A percentile compares a stretch with the other conserved stretches of the same genome.
These are phyloP conservation scores for Cotesia congregata DNA, from an alignment of 2,888 invertebrate genomes.

Conservation along the genomic window DNA sequence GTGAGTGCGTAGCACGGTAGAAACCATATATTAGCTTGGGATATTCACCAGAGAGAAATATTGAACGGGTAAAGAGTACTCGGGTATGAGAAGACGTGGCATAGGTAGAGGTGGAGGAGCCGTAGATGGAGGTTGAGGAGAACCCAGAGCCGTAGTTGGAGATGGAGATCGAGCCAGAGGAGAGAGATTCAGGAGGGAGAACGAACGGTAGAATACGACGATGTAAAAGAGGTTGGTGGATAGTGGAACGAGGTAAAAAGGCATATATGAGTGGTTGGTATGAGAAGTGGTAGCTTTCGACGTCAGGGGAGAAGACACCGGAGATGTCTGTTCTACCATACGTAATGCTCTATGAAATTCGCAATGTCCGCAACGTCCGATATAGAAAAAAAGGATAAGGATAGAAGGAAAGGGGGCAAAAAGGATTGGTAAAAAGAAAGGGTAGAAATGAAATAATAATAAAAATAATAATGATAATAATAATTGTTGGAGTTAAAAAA, in stretches of 20 bases:
- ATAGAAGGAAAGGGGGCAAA: neutral
- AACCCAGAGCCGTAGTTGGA: conserved; percentile 12
- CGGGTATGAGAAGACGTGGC: conserved; percentile 1
- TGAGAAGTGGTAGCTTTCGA: conserved; percentile 46
- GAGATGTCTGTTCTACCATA: conserved; percentile 44
- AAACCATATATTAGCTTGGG: conserved; percentile 65
- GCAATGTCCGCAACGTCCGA: conserved; percentile 49
- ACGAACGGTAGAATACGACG: conserved; percentile 19
- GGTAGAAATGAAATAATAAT: conserved; percentile 14
- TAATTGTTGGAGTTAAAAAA: neutral
- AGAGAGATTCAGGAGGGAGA: conserved; percentile 1
- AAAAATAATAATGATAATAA: neutral
- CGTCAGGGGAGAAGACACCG: conserved; percentile 46
- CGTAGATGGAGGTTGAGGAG: conserved; percentile 29
- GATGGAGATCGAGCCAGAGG: neutral
- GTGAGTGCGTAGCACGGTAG: conserved; percentile 56
- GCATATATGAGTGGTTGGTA: conserved; percentile 34
- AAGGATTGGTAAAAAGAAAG: conserved; percentile 22
- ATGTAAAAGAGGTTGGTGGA: conserved; percentile 36
- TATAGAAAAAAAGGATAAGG: neutral
- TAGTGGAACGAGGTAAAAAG: neutral
- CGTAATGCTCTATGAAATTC: conserved; percentile 61
- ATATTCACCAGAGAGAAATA: conserved; percentile 65
- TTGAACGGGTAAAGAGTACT: conserved; percentile 56
- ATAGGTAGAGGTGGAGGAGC: conserved; percentile 30